Evolutionary conservation across 2,888 invertebrate genomes (phyloP).

Genomic region (Odontocolon sp.): DNA sequence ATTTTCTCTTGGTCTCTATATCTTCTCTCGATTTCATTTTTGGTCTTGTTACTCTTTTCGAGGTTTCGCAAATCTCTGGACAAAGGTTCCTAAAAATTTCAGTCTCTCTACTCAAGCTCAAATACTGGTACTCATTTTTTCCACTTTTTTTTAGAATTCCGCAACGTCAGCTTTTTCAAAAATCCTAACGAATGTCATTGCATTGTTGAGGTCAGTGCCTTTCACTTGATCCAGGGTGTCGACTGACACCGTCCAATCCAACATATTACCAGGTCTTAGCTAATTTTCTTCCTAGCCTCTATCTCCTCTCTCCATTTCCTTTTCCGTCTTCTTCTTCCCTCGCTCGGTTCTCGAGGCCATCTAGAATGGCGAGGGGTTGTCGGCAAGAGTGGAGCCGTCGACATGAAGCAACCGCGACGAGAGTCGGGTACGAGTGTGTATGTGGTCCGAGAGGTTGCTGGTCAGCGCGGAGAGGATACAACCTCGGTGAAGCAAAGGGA

Average conservation of each 20-base stretch:
- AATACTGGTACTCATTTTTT: too few relatives aligned
- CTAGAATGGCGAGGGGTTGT: constrained; percentile 17
- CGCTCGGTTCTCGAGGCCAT: constrained; percentile 57
- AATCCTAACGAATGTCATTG: constrained; percentile 40
- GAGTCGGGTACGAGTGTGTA: constrained; percentile 1
- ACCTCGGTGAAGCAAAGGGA: constrained; percentile 35
- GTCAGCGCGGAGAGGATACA: constrained; percentile 36
- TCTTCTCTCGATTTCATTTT: constrained; percentile 43
- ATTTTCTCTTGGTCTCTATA: constrained; percentile 66
- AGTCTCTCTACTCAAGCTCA: too few relatives aligned
- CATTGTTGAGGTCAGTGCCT: constrained; percentile 36
- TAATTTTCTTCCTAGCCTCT: constrained; percentile 69
- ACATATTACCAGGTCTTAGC: constrained; percentile 73
- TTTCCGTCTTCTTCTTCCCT: constrained; percentile 46
- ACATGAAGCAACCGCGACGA: constrained; percentile 10
- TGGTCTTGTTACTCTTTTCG: constrained; percentile 48
- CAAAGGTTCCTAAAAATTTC: too few relatives aligned
- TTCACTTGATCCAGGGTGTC: constrained; percentile 39
- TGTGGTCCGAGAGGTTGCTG: constrained; percentile 33
- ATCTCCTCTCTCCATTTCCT: constrained; percentile 44
- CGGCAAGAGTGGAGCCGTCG: constrained; percentile 20
- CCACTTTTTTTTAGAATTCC: constrained; percentile 28
- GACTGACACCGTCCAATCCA: constrained; percentile 67
- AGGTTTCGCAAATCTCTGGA: too few relatives aligned
- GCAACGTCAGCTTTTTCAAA: constrained; percentile 48